A percentile compares a stretch with the other conserved stretches of the same genome.
Conservation (phyloP, 1,140 invertebrate species). For the Drosophila subobscura region DNA sequence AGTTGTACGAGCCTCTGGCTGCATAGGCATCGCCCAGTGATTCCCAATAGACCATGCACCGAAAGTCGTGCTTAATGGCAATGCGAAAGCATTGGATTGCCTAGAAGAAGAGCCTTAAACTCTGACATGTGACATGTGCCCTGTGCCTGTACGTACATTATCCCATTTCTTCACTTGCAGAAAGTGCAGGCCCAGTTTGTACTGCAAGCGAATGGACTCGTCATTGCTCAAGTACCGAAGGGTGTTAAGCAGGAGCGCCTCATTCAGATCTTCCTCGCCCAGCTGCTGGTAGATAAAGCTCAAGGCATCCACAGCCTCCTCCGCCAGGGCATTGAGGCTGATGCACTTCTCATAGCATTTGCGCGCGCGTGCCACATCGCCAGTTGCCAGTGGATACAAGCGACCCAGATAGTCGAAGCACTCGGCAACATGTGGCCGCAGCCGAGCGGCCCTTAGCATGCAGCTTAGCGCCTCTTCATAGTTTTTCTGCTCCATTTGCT, state of each 20-base stretch:
- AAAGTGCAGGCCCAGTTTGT: conserved; percentile 91
- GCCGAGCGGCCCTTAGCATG: conserved; percentile 90
- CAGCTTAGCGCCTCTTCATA: conserved; percentile 87
- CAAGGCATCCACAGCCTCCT: conserved; percentile 88
- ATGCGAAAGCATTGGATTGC: conserved; percentile 91
- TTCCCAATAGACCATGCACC: conserved; percentile 91
- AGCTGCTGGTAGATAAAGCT: conserved; percentile 89
- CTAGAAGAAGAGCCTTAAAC: conserved; percentile 22
- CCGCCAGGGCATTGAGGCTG: conserved; percentile 88
- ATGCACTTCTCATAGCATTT: conserved; percentile 93
- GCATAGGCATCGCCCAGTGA: conserved; percentile 94
- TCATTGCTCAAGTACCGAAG: conserved; percentile 84
- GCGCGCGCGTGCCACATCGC: conserved; percentile 88
- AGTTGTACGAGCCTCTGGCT: conserved; percentile 91
- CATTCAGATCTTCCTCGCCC: conserved; percentile 88
- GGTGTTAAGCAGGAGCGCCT: conserved; percentile 87
- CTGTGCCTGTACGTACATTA: conserved; percentile 71
- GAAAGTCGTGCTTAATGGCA: conserved; percentile 89
- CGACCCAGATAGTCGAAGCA: conserved; percentile 91
- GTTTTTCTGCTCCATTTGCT: conserved; percentile 87
- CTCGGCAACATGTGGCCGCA: conserved; percentile 88
- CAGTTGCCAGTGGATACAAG: conserved; percentile 86
- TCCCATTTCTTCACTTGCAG: conserved; percentile 88
- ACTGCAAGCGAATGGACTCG: conserved; percentile 90
- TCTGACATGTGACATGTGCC: no score